Evolutionary conservation across 92 coral and sea anemone genomes (phyloP), one percentile per base, ranked within the genome.

Genomic region (Desmophyllum pertusum): DNA sequence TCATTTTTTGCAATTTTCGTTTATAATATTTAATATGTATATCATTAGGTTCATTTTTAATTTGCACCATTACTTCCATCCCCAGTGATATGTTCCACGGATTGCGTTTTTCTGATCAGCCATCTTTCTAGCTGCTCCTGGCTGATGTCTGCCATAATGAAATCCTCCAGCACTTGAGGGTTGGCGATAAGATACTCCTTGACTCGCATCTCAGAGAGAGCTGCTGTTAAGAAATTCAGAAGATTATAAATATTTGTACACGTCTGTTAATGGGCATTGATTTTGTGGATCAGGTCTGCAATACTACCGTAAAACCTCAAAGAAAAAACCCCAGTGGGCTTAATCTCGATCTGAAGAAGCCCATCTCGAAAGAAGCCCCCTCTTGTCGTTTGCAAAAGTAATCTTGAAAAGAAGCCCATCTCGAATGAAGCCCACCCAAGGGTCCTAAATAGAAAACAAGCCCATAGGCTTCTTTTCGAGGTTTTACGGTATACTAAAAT

Each of bases 111-210:
- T 73, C 98, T 91, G 33, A 96, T 96, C 83, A 96, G 70, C 98
- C 96, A 96, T 69, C 94, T 76, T 73, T 96, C 98, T 7, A 96
- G 85, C 67, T 94, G 96, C 45, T 96, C 98, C 53, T 91, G 92
- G 89, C 96, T 96, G 21, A 92, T 93, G n/a, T 91, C 78, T 59
- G 95, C 96, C 88, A 96, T 84, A 40, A 96, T 92, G 37, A 94
- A 85, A 50, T 96, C 94, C 75, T 96, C 98, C 61, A 96, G 83
- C 31, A 89, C 90, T 57, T 92, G 91, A 15, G 98, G 93, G 78
- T 96, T 92, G 6, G 95, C 88, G 45, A 85, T 65, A 35, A 96
- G 92, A 77, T 88, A 96, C 48, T 96, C 98, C 35, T 88, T 93
- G 42, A 94, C 96, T 77, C 87, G 94, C 39, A 90, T 80, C 43